phyloP scores from a whole-genome alignment of 2,113 vertebrate genomes.

The Halichoerus grypus region DNA sequence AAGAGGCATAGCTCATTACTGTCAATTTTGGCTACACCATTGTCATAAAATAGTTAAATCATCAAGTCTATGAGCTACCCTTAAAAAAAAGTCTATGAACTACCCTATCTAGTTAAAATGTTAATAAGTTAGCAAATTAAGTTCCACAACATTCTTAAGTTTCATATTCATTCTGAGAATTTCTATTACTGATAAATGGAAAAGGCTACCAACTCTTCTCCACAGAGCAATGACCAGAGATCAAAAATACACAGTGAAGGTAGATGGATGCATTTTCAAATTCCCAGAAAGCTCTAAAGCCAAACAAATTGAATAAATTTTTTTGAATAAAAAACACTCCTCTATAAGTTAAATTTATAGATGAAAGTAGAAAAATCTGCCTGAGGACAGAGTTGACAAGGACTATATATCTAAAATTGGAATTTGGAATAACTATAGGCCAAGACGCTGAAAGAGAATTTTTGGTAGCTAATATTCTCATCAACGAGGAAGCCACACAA shows the following conservation, averaged over 20 bases:
- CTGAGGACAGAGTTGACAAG: background rate
- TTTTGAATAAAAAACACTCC: background rate
- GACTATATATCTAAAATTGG: background rate
- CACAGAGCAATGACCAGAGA: background rate
- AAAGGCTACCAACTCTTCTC: background rate
- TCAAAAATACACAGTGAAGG: background rate
- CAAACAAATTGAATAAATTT: background rate
- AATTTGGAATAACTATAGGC: background rate
- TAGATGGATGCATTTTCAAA: background rate
- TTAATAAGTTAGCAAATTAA: conserved; percentile 28
- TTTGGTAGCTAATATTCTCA: conserved; percentile 19
- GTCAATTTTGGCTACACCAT: background rate
- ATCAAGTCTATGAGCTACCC: background rate
- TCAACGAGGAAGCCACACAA: background rate
- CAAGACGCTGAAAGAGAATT: background rate
- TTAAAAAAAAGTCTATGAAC: background rate
- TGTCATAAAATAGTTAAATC: background rate
- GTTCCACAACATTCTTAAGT: background rate
- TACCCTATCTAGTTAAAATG: background rate
- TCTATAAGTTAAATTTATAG: conserved; percentile 4
- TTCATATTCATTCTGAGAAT: conserved; percentile 18
- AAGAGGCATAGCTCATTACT: background rate
- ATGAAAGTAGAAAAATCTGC: background rate
- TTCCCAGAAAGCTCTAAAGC: background rate
- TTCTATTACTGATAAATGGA: background rate